Base-by-base conservation (phyloP, 2,797 vertebrate genomes). In the Salmo trutta region DNA sequence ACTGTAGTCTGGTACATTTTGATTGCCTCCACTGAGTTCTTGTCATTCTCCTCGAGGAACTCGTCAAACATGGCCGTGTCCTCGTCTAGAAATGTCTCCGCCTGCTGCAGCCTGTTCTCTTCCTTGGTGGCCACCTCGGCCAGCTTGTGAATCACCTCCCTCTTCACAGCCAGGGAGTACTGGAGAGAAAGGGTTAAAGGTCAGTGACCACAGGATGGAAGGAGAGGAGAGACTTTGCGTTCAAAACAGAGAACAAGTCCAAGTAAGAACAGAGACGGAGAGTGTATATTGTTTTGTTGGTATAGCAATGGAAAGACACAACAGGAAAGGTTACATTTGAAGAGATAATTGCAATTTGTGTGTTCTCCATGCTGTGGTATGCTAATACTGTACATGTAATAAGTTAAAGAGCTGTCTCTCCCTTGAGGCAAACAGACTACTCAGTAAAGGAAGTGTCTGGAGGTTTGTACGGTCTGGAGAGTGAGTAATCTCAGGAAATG, bases 21-120 rank as follows among this genome's bases (percentile, higher is more conserved):
- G 79, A 96, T 87, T 69, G 96, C 96, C 87, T 97, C 95, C 73
- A 94, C 81, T 0, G 93, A 94, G 68, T 91, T 96, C 86, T 90
- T 93, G 75, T 97, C 94, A 1, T 95, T 96, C 77, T 98, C 95
- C 76, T 94, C 94, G 77, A 98, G 93, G 84, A 96, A 96, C 78
- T 93, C 93, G 0, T 97, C 95, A 54, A 97, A 97, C 71, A 84
- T 74, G 3, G 89, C 67, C 1, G 93, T 88, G 0, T 97, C 95
- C 52, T 91, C 92, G 80, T 97, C 93, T 65, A 98, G 92, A 71
- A 80, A 47, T 75, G 84, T 86, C 82, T 97, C 94, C 0, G 97
- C 95, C 74, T 77, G 82, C 75, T 91, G 82, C 90, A 98, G 86
- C 72, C 91, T 91, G 3, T 47, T 86, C 86, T 97, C 95, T 82